phyloP scores from a whole-genome alignment of 2,797 vertebrate species.

The Myotis pilosus region DNA sequence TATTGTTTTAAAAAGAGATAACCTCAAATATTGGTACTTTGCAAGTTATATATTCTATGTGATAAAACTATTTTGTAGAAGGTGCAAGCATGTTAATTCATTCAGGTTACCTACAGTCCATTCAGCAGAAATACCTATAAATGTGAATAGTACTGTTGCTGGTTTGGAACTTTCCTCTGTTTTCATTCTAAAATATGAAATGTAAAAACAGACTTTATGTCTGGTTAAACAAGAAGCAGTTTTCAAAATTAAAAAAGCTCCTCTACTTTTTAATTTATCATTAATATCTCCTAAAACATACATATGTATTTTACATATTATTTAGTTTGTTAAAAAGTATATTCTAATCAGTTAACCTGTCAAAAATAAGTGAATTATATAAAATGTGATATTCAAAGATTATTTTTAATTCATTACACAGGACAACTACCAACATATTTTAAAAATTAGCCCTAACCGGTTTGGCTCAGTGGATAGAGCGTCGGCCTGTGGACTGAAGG shows the following conservation, averaged over 20 bases:
- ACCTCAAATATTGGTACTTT: slow-evolving; percentile 15
- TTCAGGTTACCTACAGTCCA: neutral
- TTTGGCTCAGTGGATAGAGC: no score
- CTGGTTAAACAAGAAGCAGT: neutral
- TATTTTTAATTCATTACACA: slow-evolving; percentile 29
- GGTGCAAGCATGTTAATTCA: neutral
- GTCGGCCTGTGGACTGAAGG: no score
- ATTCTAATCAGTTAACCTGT: neutral
- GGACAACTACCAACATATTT: slow-evolving; percentile 36
- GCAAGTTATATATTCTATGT: neutral
- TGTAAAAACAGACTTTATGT: slow-evolving; percentile 45
- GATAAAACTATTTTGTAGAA: slow-evolving; percentile 25
- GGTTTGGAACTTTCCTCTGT: neutral
- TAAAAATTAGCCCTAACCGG: neutral
- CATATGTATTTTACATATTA: slow-evolving; percentile 11
- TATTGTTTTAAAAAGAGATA: neutral
- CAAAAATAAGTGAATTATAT: slow-evolving; percentile 30
- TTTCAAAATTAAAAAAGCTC: slow-evolving; percentile 28
- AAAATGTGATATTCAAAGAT: slow-evolving; percentile 1
- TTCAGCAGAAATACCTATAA: slow-evolving; percentile 30
- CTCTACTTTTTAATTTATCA: slow-evolving; percentile 1
- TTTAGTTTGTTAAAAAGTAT: slow-evolving; percentile 42
- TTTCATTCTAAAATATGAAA: slow-evolving; percentile 47
- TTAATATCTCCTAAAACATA: slow-evolving; percentile 13
- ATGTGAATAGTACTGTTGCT: neutral